A percentile compares a stretch with the other conserved stretches of the same genome.
Evolutionary conservation across 2,797 vertebrate species (phyloP).

Genomic region (Neoniphon sammara): DNA sequence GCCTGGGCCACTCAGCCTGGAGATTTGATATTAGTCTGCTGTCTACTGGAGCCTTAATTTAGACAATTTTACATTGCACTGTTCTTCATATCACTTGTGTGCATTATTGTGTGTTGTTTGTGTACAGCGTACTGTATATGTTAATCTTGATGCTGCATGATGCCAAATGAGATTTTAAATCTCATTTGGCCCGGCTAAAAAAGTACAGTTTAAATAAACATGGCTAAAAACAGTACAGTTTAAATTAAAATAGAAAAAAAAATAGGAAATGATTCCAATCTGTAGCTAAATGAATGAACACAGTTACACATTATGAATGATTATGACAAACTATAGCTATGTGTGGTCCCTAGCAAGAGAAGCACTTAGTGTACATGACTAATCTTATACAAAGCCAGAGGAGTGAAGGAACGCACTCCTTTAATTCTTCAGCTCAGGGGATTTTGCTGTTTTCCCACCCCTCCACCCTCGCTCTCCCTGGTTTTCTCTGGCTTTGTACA

Average conservation of each 20-base stretch:
- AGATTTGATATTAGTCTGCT: conserved; percentile 60
- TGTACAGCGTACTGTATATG: not conserved
- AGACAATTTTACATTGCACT: conserved; percentile 39
- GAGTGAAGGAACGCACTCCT: conserved; percentile 52
- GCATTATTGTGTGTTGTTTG: no score
- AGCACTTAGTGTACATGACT: conserved; percentile 20
- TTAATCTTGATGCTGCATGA: not conserved
- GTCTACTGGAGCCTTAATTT: conserved; percentile 39
- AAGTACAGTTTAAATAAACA: not conserved
- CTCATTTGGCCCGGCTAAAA: not conserved
- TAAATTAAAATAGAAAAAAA: not conserved
- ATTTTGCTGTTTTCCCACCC: conserved; percentile 49
- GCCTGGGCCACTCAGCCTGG: conserved; percentile 41
- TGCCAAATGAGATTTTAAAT: not conserved
- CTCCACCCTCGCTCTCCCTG: conserved; percentile 43
- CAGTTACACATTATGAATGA: not conserved
- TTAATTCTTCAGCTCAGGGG: conserved; percentile 55
- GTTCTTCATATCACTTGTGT: conserved; percentile 48
- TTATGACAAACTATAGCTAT: not conserved
- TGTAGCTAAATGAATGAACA: not conserved
- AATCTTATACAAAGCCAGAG: conserved; percentile 39
- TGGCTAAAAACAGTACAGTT: not conserved
- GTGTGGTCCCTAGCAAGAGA: not conserved
- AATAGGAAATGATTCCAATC: no score
- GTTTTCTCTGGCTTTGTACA: conserved; percentile 52